Percentiles rank a stretch among this genome's conserved stretches.
Conservation (phyloP, 2,797 vertebrate genomes). For the Poecilia velifera region DNA sequence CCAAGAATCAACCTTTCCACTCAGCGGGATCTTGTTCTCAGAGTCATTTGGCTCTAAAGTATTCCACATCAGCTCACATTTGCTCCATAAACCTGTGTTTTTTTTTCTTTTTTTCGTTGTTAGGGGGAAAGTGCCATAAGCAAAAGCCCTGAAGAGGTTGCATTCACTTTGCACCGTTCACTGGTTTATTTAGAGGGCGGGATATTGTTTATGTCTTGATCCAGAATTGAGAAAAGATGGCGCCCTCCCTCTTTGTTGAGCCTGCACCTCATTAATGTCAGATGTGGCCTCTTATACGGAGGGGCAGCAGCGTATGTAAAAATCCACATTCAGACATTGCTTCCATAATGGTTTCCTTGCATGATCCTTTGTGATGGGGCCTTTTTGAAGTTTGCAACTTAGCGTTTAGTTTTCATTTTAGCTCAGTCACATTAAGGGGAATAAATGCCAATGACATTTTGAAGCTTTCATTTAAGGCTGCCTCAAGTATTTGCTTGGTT, state of each 20-base stretch:
- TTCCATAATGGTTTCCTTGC: slow-evolving; percentile 32
- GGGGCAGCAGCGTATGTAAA: slow-evolving; percentile 32
- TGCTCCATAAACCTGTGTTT: slow-evolving; percentile 12
- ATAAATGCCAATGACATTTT: background rate
- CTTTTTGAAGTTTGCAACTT: slow-evolving; percentile 41
- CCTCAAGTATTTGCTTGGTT: background rate
- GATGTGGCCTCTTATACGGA: slow-evolving; percentile 57
- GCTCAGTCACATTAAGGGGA: slow-evolving; percentile 22
- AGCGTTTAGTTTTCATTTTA: slow-evolving; percentile 31
- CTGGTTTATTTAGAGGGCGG: slow-evolving; percentile 69
- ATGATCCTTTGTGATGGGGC: slow-evolving; percentile 32
- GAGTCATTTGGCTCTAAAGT: slow-evolving; percentile 20
- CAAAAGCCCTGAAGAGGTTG: slow-evolving; percentile 54
- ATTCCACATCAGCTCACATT: slow-evolving; percentile 2
- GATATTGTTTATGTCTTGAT: slow-evolving; percentile 67
- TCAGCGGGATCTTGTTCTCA: slow-evolving; percentile 46
- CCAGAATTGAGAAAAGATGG: slow-evolving; percentile 63
- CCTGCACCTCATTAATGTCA: slow-evolving; percentile 68
- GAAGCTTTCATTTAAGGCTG: background rate
- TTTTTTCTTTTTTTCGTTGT: slow-evolving; percentile 17
- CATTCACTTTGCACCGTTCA: slow-evolving; percentile 54
- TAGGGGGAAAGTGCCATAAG: slow-evolving; percentile 69
- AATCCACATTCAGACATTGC: slow-evolving; percentile 33
- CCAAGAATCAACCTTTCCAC: slow-evolving; percentile 69
- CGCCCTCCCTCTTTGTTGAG: slow-evolving; percentile 49